Evolutionary conservation across 2,797 vertebrate genomes (phyloP).

Genomic region (Enteromius viviparus): DNA sequence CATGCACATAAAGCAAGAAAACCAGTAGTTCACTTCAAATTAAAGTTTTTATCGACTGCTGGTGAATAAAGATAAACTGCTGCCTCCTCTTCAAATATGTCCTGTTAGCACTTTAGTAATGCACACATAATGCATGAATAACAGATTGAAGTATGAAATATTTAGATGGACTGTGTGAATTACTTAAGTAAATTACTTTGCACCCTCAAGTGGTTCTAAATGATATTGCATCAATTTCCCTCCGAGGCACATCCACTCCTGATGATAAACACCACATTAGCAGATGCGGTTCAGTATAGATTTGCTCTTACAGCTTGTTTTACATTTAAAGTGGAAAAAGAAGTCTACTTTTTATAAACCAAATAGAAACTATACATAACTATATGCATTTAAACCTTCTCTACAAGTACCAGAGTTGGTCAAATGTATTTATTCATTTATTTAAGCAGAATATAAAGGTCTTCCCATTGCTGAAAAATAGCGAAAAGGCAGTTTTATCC

Average conservation of each 20-base stretch:
- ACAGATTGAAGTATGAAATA: slow-evolving; percentile 9
- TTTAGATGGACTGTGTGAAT: slow-evolving; percentile 9
- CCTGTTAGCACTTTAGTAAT: slow-evolving; percentile 31
- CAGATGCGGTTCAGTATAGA: background rate
- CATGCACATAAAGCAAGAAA: slow-evolving; percentile 1
- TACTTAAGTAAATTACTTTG: background rate
- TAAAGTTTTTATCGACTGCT: slow-evolving; percentile 10
- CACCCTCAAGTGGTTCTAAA: slow-evolving; percentile 37
- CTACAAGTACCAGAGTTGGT: background rate
- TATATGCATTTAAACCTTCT: background rate
- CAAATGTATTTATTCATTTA: background rate
- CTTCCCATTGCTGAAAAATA: background rate
- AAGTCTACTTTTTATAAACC: background rate
- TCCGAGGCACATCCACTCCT: background rate
- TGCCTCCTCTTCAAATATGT: slow-evolving; percentile 13
- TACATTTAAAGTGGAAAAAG: background rate
- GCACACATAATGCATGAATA: slow-evolving; percentile 25
- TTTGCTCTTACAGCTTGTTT: background rate
- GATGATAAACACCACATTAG: background rate
- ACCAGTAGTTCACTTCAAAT: slow-evolving; percentile 2
- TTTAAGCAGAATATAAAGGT: background rate
- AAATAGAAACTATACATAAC: background rate
- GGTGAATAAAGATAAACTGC: slow-evolving; percentile 6
- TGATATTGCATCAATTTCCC: slow-evolving; percentile 4
- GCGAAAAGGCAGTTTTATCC: background rate